Evolutionary conservation across 2,888 invertebrate genomes (phyloP), one percentile per base, ranked within the genome.

Genomic region (Hypselothyrea guttata): DNA sequence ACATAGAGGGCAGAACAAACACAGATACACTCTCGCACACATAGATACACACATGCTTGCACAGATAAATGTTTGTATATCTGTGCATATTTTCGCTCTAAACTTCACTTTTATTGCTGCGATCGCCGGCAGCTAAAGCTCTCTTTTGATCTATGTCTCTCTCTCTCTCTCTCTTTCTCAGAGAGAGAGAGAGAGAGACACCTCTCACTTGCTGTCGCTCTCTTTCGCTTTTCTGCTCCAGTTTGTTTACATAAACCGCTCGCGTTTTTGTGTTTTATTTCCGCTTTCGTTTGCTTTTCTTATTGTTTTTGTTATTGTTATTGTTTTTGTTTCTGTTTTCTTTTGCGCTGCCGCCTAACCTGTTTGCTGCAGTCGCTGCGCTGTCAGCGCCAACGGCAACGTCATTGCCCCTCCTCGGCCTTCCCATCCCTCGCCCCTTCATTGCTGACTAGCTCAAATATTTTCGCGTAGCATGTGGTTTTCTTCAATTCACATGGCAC

Each of bases 401-500:
- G 13, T 52, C 37, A 22, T 22, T 33, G 57, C 40, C 47, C 40
- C 5, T 13, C 44, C 15, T 53, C 11, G 22, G 22, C n/a, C 15
- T 30, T 7, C 30, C 7, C 13, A 45, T 4, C 37, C 35, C n/a
- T 13, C 34, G 12, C 12, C 27, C 42, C 8, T 30, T 9, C 16
- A n/a, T n/a, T n/a, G n/a, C n/a, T n/a, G n/a, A n/a, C n/a, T n/a
- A n/a, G n/a, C n/a, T 22, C 9, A 47, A 70, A 68, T 84, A 66
- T 72, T 84, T 75, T 82, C 59, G 69, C 66, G 48, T 72, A 82
- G 70, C 81, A 81, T 81, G 81, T 84, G 84, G 84, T 75, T 81
- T 81, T 75, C 64, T 68, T 81, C 68, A 84, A 58, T 64, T 71
- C 79, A 62, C 64, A 71, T 56, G 51, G 71, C 61, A 57, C 30